phyloP scores from a whole-genome alignment of 2,797 vertebrate species.

The Buphagus erythrorhynchus region DNA sequence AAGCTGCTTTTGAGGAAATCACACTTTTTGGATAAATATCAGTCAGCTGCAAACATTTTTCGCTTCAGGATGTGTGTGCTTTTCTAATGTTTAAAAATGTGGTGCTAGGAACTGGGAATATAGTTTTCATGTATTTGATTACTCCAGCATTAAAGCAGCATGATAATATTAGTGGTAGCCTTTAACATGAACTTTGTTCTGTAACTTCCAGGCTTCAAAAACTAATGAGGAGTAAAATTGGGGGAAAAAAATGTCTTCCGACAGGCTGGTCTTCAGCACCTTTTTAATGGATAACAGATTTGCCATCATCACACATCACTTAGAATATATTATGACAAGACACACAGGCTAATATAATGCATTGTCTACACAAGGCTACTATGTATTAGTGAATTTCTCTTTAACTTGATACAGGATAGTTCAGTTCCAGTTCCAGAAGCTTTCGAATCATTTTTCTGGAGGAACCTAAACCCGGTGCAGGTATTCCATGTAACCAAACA shows the following conservation, averaged over 20 bases:
- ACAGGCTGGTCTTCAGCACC: slow-evolving; percentile 59
- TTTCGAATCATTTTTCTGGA: neutral
- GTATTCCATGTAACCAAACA: neutral
- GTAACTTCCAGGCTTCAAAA: slow-evolving; percentile 52
- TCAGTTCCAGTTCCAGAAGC: neutral
- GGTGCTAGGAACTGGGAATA: slow-evolving; percentile 18
- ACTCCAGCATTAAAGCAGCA: slow-evolving; percentile 22
- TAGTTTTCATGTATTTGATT: slow-evolving; percentile 39
- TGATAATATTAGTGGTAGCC: slow-evolving; percentile 11
- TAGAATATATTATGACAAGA: slow-evolving; percentile 37
- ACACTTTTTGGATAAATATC: slow-evolving; percentile 46
- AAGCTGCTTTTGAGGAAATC: slow-evolving; percentile 65
- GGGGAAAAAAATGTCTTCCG: neutral
- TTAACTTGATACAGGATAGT: neutral
- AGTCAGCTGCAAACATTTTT: slow-evolving; percentile 59
- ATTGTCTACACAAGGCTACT: neutral
- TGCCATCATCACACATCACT: slow-evolving; percentile 26
- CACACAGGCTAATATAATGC: neutral
- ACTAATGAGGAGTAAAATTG: slow-evolving; percentile 47
- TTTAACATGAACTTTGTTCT: slow-evolving; percentile 49
- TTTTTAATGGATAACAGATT: slow-evolving; percentile 60
- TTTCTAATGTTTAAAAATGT: slow-evolving; percentile 26
- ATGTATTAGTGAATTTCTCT: neutral
- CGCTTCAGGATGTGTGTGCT: slow-evolving; percentile 26
- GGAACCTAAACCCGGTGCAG: neutral